phyloP scores from a whole-genome alignment of 2,888 invertebrate genomes.

The Molorchus minor region DNA sequence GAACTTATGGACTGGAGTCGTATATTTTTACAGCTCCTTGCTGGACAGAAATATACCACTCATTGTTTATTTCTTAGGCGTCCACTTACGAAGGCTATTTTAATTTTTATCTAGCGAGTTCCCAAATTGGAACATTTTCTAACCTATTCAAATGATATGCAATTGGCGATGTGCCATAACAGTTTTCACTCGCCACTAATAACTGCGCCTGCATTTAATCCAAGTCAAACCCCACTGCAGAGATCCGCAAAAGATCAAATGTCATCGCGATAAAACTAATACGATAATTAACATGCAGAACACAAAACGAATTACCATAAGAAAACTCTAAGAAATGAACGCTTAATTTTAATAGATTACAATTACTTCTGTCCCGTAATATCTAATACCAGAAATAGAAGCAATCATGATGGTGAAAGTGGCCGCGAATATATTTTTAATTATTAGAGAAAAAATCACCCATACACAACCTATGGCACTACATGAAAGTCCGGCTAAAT shows the following conservation, averaged over 20 bases:
- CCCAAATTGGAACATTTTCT: too few species aligned
- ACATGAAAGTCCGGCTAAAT: slow-evolving; percentile 28
- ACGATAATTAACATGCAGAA: slow-evolving; percentile 15
- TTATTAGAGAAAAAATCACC: slow-evolving; percentile 27
- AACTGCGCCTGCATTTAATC: slow-evolving; percentile 8
- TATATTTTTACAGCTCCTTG: too few species aligned
- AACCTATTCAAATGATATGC: too few species aligned
- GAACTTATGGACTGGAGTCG: too few species aligned
- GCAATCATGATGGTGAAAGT: slow-evolving; percentile 35
- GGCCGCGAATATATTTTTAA: slow-evolving; percentile 24
- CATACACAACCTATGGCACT: slow-evolving; percentile 36
- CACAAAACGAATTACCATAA: slow-evolving; percentile 11
- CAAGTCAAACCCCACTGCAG: slow-evolving; percentile 5
- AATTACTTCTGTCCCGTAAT: background rate
- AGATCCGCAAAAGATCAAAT: background rate
- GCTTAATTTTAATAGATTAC: background rate
- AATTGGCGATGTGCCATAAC: slow-evolving; percentile 7
- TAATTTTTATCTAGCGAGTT: too few species aligned
- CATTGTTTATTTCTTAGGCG: too few species aligned
- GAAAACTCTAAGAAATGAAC: slow-evolving; percentile 13
- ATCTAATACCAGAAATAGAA: background rate
- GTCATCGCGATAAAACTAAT: slow-evolving; percentile 12
- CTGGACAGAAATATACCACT: too few species aligned
- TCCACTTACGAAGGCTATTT: too few species aligned
- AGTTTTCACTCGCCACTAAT: slow-evolving; percentile 3